phyloP scores from a whole-genome alignment of 2,888 invertebrate species.

The Clanis bilineata region DNA sequence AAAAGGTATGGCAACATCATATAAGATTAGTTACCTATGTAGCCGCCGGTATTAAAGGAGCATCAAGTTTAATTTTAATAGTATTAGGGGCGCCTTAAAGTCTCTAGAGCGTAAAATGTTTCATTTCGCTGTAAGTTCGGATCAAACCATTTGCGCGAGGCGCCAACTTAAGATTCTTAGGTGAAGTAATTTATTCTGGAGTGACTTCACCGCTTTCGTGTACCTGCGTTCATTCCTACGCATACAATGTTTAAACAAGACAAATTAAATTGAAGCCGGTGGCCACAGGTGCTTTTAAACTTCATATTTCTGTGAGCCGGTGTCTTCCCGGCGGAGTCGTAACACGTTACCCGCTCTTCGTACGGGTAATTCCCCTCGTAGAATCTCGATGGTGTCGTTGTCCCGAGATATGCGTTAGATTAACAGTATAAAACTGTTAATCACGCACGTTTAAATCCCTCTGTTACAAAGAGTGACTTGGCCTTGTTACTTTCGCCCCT shows the following conservation, averaged over 20 bases:
- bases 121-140: conserved; percentile 29
- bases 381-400: conserved; percentile 35
- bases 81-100: conserved; percentile 35
- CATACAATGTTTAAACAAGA: conserved; percentile 29
- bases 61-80: conserved; percentile 50
- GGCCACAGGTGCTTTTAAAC: conserved; percentile 40
- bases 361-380: conserved; percentile 32
- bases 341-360: conserved; percentile 14
- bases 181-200: conserved; percentile 27
- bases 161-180: conserved; percentile 17
- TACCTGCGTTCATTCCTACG: conserved; percentile 15
- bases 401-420: conserved; percentile 41
- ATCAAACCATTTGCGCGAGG: conserved; percentile 18
- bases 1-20: background rate
- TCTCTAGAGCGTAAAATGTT: conserved; percentile 36
- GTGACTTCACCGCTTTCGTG: conserved; percentile 13
- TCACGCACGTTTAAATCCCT: conserved; percentile 45
- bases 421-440: conserved; percentile 50
- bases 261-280: conserved; percentile 37
- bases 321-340: conserved; percentile 27
- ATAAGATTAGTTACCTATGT: conserved; percentile 45
- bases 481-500: conserved; percentile 54
- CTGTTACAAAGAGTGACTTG: conserved; percentile 55
- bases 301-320: conserved; percentile 29
- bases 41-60: conserved; percentile 45